Evolutionary conservation across 2,888 invertebrate species (phyloP), one percentile per base, ranked within the genome.

Genomic region (Melinaea marsaeus): DNA sequence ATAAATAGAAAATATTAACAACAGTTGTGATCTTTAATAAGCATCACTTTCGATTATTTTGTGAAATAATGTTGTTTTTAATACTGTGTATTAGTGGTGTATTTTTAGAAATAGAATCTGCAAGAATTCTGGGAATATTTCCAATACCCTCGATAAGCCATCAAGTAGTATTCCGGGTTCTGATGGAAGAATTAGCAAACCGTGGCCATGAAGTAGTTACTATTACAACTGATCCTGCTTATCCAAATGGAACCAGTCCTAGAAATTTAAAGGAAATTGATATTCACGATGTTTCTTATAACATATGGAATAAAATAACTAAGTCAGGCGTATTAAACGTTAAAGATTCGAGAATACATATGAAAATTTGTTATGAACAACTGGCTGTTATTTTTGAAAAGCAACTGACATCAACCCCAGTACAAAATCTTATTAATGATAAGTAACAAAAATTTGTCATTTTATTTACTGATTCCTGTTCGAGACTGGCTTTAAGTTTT

Each of bases 71-170:
- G 51, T 32, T 32, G 22, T 1, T 51, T 51, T 32, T 51, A 51
- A 7, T 51, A 32, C 7, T 51, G 6, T 32, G 22, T 32, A 32
- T 11, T 3, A 32, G 51, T 42, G 42, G 42, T 51, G 51, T 51
- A 11, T 9, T 51, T 32, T 32, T 32, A 32, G 32, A 51, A 51
- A 32, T 32, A 22, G 71, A 77, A 54, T 58, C 73, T 2, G 72
- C 75, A 3, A 74, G 69, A 37, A 78, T 79, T 57, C 67, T 79
- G 54, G 78, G 74, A 2, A 65, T 75, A 3, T 75, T 75, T 61
- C 79, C 78, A 3, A 66, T 67, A 3, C 79, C 80, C 2, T 78
- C 77, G 0, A 69, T 77, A 13, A 80, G 79, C 54, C 80, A 80
- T 63, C 78, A 79, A 70, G 68, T 77, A 1, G 77, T 75, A 1